Evolutionary conservation across 2,888 invertebrate species (phyloP).

Genomic region (Hetaerina titia): DNA sequence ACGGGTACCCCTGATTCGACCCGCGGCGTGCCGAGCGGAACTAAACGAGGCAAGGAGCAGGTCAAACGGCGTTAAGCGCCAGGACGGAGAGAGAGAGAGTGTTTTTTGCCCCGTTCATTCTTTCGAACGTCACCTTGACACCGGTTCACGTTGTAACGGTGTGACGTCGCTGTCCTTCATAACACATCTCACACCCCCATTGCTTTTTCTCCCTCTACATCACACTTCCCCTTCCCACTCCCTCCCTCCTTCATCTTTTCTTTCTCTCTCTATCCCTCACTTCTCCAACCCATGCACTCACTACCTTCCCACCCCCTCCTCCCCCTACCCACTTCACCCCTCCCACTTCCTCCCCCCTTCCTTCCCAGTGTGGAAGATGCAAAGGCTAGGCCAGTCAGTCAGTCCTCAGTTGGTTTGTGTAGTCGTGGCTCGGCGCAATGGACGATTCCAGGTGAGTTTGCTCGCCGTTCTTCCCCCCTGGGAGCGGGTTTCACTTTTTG

Average conservation of each 20-base stretch:
- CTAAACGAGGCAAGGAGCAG: too few relatives aligned
- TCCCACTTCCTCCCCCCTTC: neutral
- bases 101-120: neutral
- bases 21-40: too few relatives aligned
- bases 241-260: neutral
- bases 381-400: neutral
- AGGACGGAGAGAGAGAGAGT: neutral
- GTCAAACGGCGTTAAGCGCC: too few relatives aligned
- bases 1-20: too few relatives aligned
- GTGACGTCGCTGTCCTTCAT: constrained; percentile 56
- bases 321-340: neutral
- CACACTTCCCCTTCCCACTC: constrained; percentile 45
- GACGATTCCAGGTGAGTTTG: neutral
- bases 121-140: constrained; percentile 44
- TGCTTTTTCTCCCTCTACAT: constrained; percentile 13
- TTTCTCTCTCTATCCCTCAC: neutral
- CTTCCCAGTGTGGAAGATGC: neutral
- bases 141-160: constrained; percentile 50
- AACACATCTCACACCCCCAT: neutral
- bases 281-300: neutral
- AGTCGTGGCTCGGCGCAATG: neutral
- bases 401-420: neutral
- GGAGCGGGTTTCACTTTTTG: too few relatives aligned
- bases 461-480: neutral
- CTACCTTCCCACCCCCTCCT: neutral